Conservation (phyloP, 1,140 invertebrate species). For the Brachionus angularis region DNA sequence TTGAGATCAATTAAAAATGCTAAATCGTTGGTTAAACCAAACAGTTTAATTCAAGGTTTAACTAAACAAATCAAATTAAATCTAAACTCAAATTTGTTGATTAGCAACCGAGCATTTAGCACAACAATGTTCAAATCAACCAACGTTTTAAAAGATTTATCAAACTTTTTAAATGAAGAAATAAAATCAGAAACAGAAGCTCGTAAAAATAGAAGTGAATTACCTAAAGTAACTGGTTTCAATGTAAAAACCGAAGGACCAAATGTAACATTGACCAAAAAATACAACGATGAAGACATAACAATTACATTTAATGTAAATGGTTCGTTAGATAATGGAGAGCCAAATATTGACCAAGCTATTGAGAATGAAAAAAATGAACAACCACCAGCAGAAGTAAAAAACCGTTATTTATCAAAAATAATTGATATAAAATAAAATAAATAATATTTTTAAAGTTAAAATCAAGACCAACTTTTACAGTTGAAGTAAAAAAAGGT, state of each 20-base stretch:
- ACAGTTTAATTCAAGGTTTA: neutral
- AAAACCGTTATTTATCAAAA: neutral
- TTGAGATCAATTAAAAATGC: neutral
- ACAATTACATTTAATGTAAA: conserved; percentile 43
- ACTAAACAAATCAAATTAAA: neutral
- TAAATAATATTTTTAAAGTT: conserved; percentile 18
- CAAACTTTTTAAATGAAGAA: conserved; percentile 41
- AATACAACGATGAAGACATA: conserved; percentile 19
- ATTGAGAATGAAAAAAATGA: neutral
- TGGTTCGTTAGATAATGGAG: conserved; percentile 16
- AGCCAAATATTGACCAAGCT: neutral
- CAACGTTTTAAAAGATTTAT: conserved; percentile 37
- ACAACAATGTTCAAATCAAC: neutral
- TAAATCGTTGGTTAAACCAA: neutral
- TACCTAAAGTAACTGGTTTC: conserved; percentile 24
- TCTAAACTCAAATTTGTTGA: neutral
- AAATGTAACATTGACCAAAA: conserved; percentile 26
- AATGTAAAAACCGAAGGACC: conserved; percentile 25
- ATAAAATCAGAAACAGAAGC: conserved; percentile 39
- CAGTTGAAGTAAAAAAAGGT: conserved; percentile 31
- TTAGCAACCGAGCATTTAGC: neutral
- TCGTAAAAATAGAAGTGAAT: neutral
- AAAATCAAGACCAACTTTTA: conserved; percentile 43
- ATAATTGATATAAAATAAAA: too few relatives aligned
- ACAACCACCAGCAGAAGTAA: conserved; percentile 8